Conservation (phyloP, 92 coral and sea anemone species). For the Paragorgia papillata region DNA sequence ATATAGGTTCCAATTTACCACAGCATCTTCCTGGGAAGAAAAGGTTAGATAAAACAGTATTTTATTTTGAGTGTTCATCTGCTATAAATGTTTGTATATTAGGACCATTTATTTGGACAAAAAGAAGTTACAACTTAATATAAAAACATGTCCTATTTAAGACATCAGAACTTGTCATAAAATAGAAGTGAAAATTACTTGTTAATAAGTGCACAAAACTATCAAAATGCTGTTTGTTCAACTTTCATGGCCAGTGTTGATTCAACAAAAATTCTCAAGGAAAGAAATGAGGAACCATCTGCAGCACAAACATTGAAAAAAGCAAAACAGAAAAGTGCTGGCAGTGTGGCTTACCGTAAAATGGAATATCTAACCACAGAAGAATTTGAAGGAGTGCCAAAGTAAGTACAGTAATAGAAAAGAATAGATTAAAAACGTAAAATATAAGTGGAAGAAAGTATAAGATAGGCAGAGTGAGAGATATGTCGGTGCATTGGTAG, state of each 20-base stretch:
- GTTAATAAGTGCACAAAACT: no score
- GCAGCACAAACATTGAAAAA: constrained; percentile 26
- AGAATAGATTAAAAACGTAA: no score
- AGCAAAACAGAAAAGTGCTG: constrained; percentile 29
- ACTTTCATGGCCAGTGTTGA: neutral
- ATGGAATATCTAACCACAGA: constrained; percentile 80
- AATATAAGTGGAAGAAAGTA: no score
- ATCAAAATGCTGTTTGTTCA: neutral
- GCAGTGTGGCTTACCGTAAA: constrained; percentile 46
- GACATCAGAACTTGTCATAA: no score
- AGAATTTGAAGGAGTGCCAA: constrained; percentile 87
- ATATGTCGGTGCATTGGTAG: constrained; percentile 38
- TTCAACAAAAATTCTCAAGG: constrained; percentile 36
- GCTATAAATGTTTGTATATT: no score
- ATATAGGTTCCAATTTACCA: constrained; percentile 75
- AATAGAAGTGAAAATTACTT: no score
- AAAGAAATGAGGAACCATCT: neutral
- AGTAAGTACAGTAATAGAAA: no score
- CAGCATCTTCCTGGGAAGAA: constrained; percentile 72
- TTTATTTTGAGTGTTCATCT: neutral
- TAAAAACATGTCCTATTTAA: no score
- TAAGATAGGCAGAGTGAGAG: no score
- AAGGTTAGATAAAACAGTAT: neutral
- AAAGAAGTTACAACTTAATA: no score
- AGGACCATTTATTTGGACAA: no score